A percentile compares a stretch with the other conserved stretches of the same genome.
These are phyloP conservation scores for Condylura cristata DNA, from an alignment of 2,113 vertebrate species.

Conservation along the genomic window DNA sequence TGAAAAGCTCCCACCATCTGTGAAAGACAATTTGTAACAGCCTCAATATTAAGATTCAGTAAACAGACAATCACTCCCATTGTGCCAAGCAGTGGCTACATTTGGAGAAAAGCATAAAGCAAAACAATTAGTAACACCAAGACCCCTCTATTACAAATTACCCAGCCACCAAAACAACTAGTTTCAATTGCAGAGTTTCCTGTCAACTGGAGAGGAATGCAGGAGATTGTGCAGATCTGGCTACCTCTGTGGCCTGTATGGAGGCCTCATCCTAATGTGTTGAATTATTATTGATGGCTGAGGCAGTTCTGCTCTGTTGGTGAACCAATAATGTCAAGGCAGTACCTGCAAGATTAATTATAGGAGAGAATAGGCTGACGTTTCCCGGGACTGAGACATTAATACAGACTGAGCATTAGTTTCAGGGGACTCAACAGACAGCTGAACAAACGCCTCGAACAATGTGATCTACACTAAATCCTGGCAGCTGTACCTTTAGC, in stretches of 20 bases:
- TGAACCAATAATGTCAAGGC: slow-evolving; percentile 92
- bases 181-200: slow-evolving; percentile 76
- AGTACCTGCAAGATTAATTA: slow-evolving; percentile 92
- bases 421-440: slow-evolving; percentile 88
- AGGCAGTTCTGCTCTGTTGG: slow-evolving; percentile 90
- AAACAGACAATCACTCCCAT: slow-evolving; percentile 88
- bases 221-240: slow-evolving; percentile 66
- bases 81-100: slow-evolving; percentile 83
- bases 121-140: slow-evolving; percentile 82
- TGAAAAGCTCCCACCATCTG: slow-evolving; percentile 89
- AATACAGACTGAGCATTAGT: slow-evolving; percentile 90
- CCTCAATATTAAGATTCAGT: slow-evolving; percentile 88
- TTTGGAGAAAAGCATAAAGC: slow-evolving; percentile 81
- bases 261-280: slow-evolving; percentile 85
- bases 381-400: slow-evolving; percentile 87
- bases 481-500: slow-evolving; percentile 71
- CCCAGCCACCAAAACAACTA: slow-evolving; percentile 78
- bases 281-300: slow-evolving; percentile 91
- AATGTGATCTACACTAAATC: slow-evolving; percentile 83
- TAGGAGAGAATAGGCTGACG: slow-evolving; percentile 85
- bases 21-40: slow-evolving; percentile 91
- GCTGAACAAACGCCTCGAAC: slow-evolving; percentile 85
- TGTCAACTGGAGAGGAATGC: slow-evolving; percentile 59
- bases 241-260: slow-evolving; percentile 79
- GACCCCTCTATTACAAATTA: slow-evolving; percentile 83